Percentiles rank a stretch among this genome's conserved stretches.
Conservation (phyloP, 2,797 vertebrate genomes). For the Coregonus suidteri region DNA sequence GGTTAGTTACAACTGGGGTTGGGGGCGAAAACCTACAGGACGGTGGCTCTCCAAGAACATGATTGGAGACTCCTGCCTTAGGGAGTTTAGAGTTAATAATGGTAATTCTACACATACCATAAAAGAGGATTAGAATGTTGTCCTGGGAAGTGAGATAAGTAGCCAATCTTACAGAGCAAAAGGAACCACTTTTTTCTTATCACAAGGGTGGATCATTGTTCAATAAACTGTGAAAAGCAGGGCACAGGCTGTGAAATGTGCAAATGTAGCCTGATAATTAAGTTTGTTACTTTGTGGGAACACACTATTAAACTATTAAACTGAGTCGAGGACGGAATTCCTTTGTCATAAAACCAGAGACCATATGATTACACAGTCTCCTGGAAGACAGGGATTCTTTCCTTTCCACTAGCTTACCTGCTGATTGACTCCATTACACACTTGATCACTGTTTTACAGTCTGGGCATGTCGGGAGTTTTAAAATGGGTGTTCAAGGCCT, state of each 20-base stretch:
- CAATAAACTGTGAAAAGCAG: constrained; percentile 6
- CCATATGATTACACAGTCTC: constrained; percentile 16
- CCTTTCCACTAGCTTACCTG: not conserved
- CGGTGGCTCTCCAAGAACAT: no score
- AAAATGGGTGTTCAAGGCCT: constrained; percentile 1
- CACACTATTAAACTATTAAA: constrained; percentile 9
- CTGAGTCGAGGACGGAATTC: not conserved
- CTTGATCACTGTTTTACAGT: constrained; percentile 3
- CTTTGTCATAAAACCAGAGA: constrained; percentile 8
- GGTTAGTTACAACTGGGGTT: no score
- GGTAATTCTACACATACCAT: not conserved
- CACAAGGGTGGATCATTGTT: constrained; percentile 1
- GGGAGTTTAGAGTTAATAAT: not conserved
- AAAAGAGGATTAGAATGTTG: not conserved
- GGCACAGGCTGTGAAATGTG: constrained; percentile 3
- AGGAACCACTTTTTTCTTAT: not conserved
- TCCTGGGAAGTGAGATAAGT: not conserved
- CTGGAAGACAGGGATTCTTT: not conserved
- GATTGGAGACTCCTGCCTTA: no score
- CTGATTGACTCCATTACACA: constrained; percentile 2
- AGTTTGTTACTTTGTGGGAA: not conserved
- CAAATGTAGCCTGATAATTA: constrained; percentile 6
- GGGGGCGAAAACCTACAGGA: no score
- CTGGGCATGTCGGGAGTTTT: not conserved
- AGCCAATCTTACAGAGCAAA: not conserved